Evolutionary conservation across 2,113 vertebrate genomes (phyloP).

Genomic region (Trochalopteron elliotii): DNA sequence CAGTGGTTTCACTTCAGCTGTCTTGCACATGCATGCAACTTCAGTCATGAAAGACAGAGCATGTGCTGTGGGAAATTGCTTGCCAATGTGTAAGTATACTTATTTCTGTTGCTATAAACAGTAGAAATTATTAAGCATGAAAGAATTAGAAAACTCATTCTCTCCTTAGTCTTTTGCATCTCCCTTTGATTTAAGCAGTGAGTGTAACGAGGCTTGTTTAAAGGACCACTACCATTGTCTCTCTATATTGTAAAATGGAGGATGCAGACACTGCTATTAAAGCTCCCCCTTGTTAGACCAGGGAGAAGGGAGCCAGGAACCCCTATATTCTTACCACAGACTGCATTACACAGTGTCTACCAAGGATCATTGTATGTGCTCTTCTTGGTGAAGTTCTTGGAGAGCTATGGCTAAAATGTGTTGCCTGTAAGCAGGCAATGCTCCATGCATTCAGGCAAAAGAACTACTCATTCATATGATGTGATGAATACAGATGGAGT

Average conservation of each 20-base stretch:
- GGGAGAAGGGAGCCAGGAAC: background rate
- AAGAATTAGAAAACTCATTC: background rate
- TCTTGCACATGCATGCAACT: background rate
- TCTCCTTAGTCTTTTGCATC: background rate
- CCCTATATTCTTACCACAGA: background rate
- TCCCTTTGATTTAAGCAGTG: background rate
- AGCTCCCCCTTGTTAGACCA: background rate
- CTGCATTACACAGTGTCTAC: background rate
- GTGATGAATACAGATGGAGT: background rate
- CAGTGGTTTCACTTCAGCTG: background rate
- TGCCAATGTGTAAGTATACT: background rate
- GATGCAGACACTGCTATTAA: background rate
- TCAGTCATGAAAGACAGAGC: background rate
- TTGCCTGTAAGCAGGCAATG: background rate
- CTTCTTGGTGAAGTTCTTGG: background rate
- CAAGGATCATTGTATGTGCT: background rate
- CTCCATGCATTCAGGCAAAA: background rate
- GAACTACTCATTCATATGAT: fast-evolving
- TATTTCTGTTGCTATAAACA: background rate
- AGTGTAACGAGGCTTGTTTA: background rate
- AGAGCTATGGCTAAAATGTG: background rate
- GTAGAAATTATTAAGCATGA: background rate
- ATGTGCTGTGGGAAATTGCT: background rate
- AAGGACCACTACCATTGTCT: background rate
- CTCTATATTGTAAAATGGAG: background rate